Evolutionary conservation across 2,888 invertebrate genomes (phyloP).

Genomic region (Drosophila phalerata): DNA sequence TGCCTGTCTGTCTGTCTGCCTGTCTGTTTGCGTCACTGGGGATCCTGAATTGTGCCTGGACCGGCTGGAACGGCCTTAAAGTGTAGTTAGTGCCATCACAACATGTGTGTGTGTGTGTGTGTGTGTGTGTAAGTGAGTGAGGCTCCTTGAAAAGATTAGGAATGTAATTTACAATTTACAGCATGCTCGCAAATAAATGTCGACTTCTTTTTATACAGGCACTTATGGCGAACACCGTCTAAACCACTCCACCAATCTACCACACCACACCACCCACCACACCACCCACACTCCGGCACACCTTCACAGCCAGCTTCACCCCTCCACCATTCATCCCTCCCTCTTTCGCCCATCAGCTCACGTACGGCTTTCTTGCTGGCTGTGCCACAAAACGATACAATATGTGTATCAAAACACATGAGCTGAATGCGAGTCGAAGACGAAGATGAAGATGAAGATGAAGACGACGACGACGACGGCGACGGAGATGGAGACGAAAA

Average conservation of each 20-base stretch:
- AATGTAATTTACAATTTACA: conserved; percentile 81
- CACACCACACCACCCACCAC: background rate
- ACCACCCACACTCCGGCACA: conserved; percentile 13
- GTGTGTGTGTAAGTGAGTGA: conserved; percentile 33
- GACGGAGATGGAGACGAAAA: conserved; percentile 3
- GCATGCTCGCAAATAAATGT: conserved; percentile 80
- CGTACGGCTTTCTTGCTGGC: conserved; percentile 45
- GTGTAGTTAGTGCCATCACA: conserved; percentile 57
- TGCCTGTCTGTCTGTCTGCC: conserved; percentile 22
- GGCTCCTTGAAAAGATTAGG: conserved; percentile 73
- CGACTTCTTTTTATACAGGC: conserved; percentile 77
- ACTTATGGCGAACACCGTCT: conserved; percentile 62
- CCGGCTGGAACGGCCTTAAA: conserved; percentile 49
- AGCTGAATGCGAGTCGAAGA: conserved; percentile 52
- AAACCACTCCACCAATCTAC: background rate
- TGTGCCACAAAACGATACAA: conserved; percentile 74
- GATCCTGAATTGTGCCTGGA: conserved; percentile 43
- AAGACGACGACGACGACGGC: too few relatives aligned
- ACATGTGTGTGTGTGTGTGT: conserved; percentile 26
- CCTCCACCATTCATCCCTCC: background rate
- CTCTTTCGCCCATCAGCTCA: conserved; percentile 32
- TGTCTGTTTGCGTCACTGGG: conserved; percentile 59
- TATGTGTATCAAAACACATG: conserved; percentile 78
- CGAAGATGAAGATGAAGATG: conserved; percentile 11
- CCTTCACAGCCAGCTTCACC: conserved; percentile 17